Conservation (phyloP, 2,113 vertebrate genomes). For the Suncus etruscus region DNA sequence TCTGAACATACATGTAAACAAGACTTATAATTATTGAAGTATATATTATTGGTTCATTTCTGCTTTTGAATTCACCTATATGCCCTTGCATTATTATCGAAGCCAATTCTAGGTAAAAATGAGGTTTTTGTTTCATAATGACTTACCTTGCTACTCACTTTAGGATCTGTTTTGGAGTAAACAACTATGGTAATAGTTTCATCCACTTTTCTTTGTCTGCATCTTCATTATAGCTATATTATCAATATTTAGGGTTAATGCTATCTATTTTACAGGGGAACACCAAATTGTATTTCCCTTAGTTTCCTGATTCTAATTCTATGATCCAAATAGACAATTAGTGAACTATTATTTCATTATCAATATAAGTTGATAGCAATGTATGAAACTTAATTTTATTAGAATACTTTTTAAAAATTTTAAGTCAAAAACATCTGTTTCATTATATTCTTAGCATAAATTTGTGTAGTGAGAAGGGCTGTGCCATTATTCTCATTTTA, state of each 20-base stretch:
- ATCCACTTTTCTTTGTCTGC: background rate
- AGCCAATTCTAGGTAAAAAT: background rate
- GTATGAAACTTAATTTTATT: background rate
- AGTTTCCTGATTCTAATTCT: background rate
- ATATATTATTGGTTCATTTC: background rate
- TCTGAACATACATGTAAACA: slow-evolving; percentile 31
- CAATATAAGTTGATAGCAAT: too few species aligned
- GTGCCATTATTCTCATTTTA: background rate
- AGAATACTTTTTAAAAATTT: slow-evolving; percentile 7
- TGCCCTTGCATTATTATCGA: background rate
- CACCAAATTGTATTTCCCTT: too few species aligned
- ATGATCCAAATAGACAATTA: background rate
- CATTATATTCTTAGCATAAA: background rate
- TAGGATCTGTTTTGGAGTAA: accelerated
- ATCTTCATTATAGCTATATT: background rate
- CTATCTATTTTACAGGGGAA: background rate
- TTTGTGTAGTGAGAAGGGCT: background rate
- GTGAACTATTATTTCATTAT: too few species aligned
- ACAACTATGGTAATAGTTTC: background rate
- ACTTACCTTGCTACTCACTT: background rate
- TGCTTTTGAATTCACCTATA: background rate
- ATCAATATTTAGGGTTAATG: background rate
- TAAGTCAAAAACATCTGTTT: background rate
- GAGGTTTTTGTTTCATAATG: background rate
- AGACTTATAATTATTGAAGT: background rate